Evolutionary conservation across 2,888 invertebrate genomes (phyloP).

Genomic region (Drosophila longiperda): DNA sequence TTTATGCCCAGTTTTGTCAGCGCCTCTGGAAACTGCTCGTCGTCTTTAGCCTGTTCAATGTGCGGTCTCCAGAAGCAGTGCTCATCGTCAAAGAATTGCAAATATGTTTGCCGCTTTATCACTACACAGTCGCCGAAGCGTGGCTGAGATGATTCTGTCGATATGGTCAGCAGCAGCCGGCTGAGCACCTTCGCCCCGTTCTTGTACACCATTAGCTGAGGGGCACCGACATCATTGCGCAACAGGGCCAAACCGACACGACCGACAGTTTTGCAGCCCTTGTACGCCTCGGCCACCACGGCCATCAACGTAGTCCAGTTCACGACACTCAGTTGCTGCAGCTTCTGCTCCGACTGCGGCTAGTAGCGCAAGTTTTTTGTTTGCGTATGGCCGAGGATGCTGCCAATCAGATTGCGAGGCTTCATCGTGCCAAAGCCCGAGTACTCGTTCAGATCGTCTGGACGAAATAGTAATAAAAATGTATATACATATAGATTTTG

Average conservation of each 20-base stretch:
- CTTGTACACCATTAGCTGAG: constrained; percentile 74
- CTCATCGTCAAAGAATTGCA: constrained; percentile 85
- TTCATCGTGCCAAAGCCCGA: too few relatives aligned
- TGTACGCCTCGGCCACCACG: constrained; percentile 45
- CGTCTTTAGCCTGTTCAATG: constrained; percentile 81
- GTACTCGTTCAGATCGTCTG: too few relatives aligned
- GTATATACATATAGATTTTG: too few relatives aligned
- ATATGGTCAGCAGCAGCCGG: constrained; percentile 49
- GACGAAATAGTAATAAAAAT: too few relatives aligned
- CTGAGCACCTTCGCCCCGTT: constrained; percentile 62
- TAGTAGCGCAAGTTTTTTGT: constrained; percentile 48
- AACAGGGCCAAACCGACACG: constrained; percentile 86
- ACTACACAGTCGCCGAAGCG: constrained; percentile 21
- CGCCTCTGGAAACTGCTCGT: constrained; percentile 33
- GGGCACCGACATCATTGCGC: constrained; percentile 41
- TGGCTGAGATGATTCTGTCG: constrained; percentile 21
- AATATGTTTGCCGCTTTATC: constrained; percentile 62
- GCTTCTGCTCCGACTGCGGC: constrained; percentile 19
- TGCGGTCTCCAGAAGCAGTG: constrained; percentile 87
- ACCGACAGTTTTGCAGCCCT: constrained; percentile 65
- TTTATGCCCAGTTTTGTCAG: constrained; percentile 29
- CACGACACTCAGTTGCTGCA: neutral
- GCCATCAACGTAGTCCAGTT: constrained; percentile 50
- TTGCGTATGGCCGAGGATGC: too few relatives aligned
- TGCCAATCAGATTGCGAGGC: too few relatives aligned